A percentile compares a stretch with the other conserved stretches of the same genome.
Conservation (phyloP, 1,140 invertebrate species). For the Antheraea pernyi region DNA sequence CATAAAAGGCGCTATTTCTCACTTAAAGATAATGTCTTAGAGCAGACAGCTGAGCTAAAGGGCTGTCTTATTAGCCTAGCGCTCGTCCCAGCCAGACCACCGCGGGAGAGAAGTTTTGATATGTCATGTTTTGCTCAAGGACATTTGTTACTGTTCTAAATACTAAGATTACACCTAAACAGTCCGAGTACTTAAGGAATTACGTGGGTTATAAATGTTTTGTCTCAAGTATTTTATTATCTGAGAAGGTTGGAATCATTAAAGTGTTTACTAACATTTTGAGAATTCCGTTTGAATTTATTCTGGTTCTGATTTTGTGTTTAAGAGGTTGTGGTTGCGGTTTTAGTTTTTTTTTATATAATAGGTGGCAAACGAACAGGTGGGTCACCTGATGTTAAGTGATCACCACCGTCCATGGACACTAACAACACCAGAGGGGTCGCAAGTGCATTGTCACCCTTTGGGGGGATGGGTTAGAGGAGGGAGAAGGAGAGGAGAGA, state of each 20-base stretch:
- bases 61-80: constrained; percentile 63
- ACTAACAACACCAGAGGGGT: no score
- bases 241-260: not conserved
- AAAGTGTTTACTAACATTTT: not conserved
- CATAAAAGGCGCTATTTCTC: constrained; percentile 70
- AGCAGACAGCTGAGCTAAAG: constrained; percentile 55
- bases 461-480: no score
- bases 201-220: not conserved
- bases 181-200: constrained; percentile 17
- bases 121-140: constrained; percentile 48
- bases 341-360: no score
- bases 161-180: constrained; percentile 39
- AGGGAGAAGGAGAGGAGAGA: no score
- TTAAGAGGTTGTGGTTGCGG: no score
- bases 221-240: not conserved
- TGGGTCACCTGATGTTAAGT: no score
- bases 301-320: not conserved
- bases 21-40: constrained; percentile 60
- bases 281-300: not conserved
- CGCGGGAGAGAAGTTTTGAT: constrained; percentile 55
- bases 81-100: constrained; percentile 57
- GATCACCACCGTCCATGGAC: no score
- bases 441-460: no score
- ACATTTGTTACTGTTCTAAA: constrained; percentile 69
- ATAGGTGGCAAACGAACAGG: no score